These are phyloP conservation scores for Pentamera pediparva DNA, from an alignment of 53 echinoderm and acorn worm species.

Conservation along the genomic window DNA sequence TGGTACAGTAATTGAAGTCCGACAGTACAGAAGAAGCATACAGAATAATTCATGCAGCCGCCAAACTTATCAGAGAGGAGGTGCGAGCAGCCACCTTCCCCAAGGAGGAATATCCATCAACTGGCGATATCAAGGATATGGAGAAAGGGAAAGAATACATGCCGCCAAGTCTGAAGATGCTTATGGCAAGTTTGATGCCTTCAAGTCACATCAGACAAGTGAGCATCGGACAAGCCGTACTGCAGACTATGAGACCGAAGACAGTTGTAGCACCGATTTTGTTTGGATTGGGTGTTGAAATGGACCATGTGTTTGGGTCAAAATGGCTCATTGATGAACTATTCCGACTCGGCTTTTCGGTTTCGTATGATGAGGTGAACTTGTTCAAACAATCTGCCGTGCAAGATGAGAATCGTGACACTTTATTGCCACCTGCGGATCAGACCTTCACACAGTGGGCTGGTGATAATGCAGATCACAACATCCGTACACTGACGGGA, in stretches of 20 bases:
- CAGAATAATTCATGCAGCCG: conserved; percentile 2
- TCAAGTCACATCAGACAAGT: conserved; percentile 3
- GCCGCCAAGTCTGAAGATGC: not conserved
- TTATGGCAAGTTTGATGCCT: not conserved
- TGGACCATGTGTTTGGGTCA: conserved; percentile 41
- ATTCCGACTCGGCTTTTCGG: conserved; percentile 18
- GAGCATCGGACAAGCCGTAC: conserved; percentile 1
- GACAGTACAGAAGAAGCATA: conserved; percentile 1
- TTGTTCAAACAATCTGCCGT: conserved; percentile 35
- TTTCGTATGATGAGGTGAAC: conserved; percentile 27
- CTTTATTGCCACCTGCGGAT: not conserved
- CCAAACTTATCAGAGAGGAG: not conserved
- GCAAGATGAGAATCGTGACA: conserved; percentile 1
- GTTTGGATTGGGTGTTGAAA: conserved; percentile 35
- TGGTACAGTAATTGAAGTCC: not conserved
- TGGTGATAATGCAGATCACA: conserved; percentile 34
- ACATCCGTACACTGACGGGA: conserved; percentile 12
- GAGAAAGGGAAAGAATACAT: not conserved
- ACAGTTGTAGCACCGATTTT: conserved; percentile 13
- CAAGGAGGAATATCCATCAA: not conserved
- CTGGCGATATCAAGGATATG: not conserved
- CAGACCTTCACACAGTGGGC: conserved; percentile 29
- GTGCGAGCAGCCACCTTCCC: not conserved
- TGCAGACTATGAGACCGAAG: conserved; percentile 18
- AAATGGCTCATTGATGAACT: conserved; percentile 38